Evolutionary conservation across 1,140 invertebrate species (phyloP).

Genomic region (Reticulitermes speratus): DNA sequence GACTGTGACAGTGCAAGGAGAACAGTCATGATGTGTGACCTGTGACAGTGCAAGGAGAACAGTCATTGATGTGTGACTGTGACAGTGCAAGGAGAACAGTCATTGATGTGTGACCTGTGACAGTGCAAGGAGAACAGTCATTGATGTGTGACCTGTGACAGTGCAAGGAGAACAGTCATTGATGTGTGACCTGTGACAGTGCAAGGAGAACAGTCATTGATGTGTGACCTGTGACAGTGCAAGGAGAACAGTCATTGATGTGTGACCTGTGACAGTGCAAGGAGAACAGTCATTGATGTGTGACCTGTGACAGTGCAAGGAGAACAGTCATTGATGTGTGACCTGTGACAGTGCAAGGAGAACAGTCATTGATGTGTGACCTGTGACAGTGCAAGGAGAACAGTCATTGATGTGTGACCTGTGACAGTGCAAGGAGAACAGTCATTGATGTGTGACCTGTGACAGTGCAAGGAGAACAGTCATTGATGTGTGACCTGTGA

Average conservation of each 20-base stretch:
- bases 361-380: too few relatives aligned
- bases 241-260: too few relatives aligned
- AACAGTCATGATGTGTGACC: not conserved
- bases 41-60: not conserved
- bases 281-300: too few relatives aligned
- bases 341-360: not conserved
- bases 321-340: too few relatives aligned
- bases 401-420: too few relatives aligned
- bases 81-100: not conserved
- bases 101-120: not conserved
- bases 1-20: not conserved
- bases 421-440: too few relatives aligned
- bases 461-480: too few relatives aligned
- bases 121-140: not conserved
- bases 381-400: not conserved
- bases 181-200: not conserved
- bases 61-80: not conserved
- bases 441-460: not conserved
- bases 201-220: too few relatives aligned
- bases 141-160: not conserved
- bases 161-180: not conserved
- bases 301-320: not conserved
- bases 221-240: not conserved
- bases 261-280: not conserved
- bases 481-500: not conserved